These are phyloP conservation scores for Epizoanthus scotinus DNA, from an alignment of 92 coral and sea anemone genomes.

Conservation along the genomic window DNA sequence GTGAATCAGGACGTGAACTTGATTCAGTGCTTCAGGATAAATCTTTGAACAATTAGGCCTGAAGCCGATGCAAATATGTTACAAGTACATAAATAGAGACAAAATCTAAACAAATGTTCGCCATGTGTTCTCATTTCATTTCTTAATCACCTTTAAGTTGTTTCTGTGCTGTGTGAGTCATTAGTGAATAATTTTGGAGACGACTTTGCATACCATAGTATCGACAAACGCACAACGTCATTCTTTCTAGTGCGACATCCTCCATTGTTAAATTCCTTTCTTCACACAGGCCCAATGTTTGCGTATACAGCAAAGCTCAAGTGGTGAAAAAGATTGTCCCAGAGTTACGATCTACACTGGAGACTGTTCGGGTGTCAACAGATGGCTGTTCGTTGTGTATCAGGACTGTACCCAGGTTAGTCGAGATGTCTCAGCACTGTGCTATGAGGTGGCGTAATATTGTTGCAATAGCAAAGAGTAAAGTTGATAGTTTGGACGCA, in stretches of 20 bases:
- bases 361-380: slow-evolving; percentile 12
- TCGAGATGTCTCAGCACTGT: neutral
- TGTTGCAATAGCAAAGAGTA: no score
- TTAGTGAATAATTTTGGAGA: neutral
- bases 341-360: slow-evolving; percentile 22
- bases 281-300: slow-evolving; percentile 21
- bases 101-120: neutral
- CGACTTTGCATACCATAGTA: neutral
- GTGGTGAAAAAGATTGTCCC: neutral
- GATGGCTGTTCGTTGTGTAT: slow-evolving; percentile 25
- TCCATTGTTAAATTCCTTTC: neutral
- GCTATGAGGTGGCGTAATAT: neutral
- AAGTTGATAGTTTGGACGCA: no score
- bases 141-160: slow-evolving; percentile 6
- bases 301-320: slow-evolving; percentile 15
- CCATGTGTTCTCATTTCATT: neutral
- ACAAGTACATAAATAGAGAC: neutral
- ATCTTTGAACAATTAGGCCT: slow-evolving; percentile 1
- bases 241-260: neutral
- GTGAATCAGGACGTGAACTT: neutral
- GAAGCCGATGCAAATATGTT: neutral
- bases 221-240: neutral
- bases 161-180: neutral
- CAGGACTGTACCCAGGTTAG: slow-evolving; percentile 12
- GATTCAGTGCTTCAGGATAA: neutral